These are phyloP conservation scores for Genyomyrus donnyi DNA, from an alignment of 2,113 vertebrate species.

Conservation along the genomic window DNA sequence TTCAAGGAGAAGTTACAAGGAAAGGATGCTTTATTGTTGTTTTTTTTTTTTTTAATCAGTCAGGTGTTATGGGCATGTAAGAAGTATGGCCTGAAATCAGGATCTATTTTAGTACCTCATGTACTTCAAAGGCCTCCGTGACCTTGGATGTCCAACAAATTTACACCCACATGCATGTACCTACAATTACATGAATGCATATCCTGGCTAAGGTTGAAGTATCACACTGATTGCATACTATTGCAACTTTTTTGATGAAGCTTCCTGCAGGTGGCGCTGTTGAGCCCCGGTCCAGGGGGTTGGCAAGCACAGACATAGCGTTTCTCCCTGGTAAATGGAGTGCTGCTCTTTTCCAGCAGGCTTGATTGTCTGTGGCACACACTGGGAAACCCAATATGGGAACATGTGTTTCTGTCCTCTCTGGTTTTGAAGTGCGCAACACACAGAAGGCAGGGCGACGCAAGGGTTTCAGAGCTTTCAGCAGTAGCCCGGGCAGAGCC, in stretches of 20 bases:
- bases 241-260: neutral
- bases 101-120: constrained; percentile 38
- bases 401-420: constrained; percentile 49
- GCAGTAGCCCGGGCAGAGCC: neutral
- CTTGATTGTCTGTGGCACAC: constrained; percentile 39
- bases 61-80: constrained; percentile 21
- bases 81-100: constrained; percentile 33
- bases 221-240: constrained; percentile 37
- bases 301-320: neutral
- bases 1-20: constrained; percentile 32
- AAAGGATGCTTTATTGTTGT: constrained; percentile 32
- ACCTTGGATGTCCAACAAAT: constrained; percentile 20
- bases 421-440: constrained; percentile 22
- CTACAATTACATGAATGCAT: constrained; percentile 1
- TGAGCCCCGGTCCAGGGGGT: constrained; percentile 17
- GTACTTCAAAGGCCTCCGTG: constrained; percentile 24
- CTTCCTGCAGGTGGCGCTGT: constrained; percentile 28
- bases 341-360: constrained; percentile 8
- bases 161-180: constrained; percentile 3
- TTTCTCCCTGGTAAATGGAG: constrained; percentile 8
- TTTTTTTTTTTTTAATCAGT: constrained; percentile 47
- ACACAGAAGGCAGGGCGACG: constrained; percentile 27
- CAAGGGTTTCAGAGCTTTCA: neutral
- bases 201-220: constrained; percentile 20
- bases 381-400: constrained; percentile 45